Conservation (phyloP, 2,888 invertebrate genomes). For the Lithophane leautieri region DNA sequence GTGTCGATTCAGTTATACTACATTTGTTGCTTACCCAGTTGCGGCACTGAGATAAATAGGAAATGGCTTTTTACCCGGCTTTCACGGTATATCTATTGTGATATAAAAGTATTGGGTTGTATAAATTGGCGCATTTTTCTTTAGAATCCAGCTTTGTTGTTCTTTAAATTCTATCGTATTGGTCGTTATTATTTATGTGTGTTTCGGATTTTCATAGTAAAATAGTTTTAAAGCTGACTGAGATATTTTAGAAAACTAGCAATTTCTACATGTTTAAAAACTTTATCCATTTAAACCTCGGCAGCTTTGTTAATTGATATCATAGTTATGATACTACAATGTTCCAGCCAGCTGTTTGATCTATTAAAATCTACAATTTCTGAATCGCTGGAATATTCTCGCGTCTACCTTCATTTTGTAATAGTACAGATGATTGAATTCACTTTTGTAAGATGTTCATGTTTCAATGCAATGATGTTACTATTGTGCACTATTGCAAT, state of each 20-base stretch:
- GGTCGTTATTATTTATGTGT: constrained; percentile 26
- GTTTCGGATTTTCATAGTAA: constrained; percentile 14
- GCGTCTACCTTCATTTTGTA: constrained; percentile 9
- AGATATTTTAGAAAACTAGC: neutral
- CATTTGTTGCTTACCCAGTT: constrained; percentile 67
- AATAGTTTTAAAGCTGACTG: constrained; percentile 5
- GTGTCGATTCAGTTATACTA: constrained; percentile 73
- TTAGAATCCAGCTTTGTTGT: constrained; percentile 33
- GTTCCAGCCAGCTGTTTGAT: neutral
- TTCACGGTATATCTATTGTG: constrained; percentile 53
- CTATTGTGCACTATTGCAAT: constrained; percentile 22
- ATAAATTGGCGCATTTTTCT: constrained; percentile 41
- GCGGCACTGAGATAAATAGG: constrained; percentile 69
- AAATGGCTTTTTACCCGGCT: constrained; percentile 66
- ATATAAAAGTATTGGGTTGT: constrained; percentile 39
- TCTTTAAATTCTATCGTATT: constrained; percentile 45
- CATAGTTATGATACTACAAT: neutral
- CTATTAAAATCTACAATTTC: neutral
- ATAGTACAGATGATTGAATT: constrained; percentile 13
- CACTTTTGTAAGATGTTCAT: constrained; percentile 32
- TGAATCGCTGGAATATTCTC: neutral
- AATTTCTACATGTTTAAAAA: neutral
- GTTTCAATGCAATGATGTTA: constrained; percentile 12
- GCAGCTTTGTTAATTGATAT: neutral
- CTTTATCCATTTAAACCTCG: neutral